Evolutionary conservation across 1,140 invertebrate genomes (phyloP).

Genomic region (Drosophila ambigua): DNA sequence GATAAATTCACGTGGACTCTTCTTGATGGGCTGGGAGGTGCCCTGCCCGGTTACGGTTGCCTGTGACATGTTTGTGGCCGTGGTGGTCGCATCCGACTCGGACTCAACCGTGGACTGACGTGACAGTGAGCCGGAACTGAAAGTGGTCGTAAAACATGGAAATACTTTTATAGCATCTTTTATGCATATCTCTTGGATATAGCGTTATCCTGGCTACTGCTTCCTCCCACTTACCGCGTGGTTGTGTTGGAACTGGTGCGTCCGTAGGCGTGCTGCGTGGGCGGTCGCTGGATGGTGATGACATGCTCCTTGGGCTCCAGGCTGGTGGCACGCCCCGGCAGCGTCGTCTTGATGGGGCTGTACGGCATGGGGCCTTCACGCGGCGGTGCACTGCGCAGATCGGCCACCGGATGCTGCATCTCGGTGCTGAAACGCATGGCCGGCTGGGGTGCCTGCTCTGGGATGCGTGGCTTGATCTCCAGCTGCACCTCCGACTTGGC

Average conservation of each 20-base stretch:
- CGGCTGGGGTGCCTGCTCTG: slow-evolving; percentile 65
- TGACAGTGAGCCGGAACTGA: slow-evolving; percentile 85
- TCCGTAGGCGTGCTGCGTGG: slow-evolving; percentile 75
- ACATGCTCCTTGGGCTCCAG: slow-evolving; percentile 86
- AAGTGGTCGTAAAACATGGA: slow-evolving; percentile 10
- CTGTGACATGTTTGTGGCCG: slow-evolving; percentile 69
- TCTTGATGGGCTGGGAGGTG: slow-evolving; percentile 90
- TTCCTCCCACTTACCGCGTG: slow-evolving; percentile 53
- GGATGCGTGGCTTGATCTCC: slow-evolving; percentile 81
- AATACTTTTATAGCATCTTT: slow-evolving; percentile 3
- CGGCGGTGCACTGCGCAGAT: slow-evolving; percentile 82
- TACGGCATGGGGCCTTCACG: slow-evolving; percentile 80
- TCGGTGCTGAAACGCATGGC: slow-evolving; percentile 82
- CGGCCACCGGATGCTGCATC: slow-evolving; percentile 83
- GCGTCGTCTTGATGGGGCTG: slow-evolving; percentile 74
- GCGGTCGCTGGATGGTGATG: slow-evolving; percentile 87
- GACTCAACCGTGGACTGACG: slow-evolving; percentile 89
- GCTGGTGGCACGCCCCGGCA: slow-evolving; percentile 74
- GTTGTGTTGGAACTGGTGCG: slow-evolving; percentile 78
- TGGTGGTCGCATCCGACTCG: slow-evolving; percentile 87
- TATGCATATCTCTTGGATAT: not conserved
- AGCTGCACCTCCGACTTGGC: slow-evolving; percentile 88
- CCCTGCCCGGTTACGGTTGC: slow-evolving; percentile 62
- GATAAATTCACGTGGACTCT: slow-evolving; percentile 94
- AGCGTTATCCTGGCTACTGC: not conserved